These are phyloP conservation scores for Adineta ricciae DNA, from an alignment of 2,888 invertebrate genomes.

Conservation along the genomic window DNA sequence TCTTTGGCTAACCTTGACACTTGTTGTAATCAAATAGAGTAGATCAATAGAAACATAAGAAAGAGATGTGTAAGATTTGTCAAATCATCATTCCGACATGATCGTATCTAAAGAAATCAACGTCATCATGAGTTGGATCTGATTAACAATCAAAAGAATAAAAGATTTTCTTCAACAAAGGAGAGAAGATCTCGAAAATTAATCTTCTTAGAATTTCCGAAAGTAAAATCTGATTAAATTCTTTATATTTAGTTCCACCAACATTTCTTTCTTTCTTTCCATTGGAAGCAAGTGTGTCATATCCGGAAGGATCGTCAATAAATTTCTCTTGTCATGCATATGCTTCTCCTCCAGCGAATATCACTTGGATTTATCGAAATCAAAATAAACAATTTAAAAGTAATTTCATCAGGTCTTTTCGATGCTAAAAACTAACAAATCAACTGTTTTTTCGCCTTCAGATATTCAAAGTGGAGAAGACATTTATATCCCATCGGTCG, in stretches of 20 bases:
- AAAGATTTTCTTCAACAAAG: background rate
- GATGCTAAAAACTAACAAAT: too few species aligned
- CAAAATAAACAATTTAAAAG: background rate
- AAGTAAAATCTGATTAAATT: background rate
- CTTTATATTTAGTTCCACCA: background rate
- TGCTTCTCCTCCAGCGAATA: background rate
- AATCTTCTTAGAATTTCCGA: background rate
- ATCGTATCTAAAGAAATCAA: background rate
- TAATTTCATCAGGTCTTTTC: background rate
- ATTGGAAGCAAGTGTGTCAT: background rate
- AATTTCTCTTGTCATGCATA: background rate
- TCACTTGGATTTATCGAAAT: conserved; percentile 9
- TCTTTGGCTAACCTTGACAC: too few species aligned
- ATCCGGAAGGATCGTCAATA: background rate
- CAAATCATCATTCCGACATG: too few species aligned
- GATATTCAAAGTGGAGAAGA: background rate
- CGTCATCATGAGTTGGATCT: background rate
- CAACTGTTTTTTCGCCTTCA: background rate
- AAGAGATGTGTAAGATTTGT: too few species aligned
- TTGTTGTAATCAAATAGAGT: too few species aligned
- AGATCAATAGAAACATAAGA: too few species aligned
- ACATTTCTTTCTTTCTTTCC: background rate
- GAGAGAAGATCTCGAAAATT: background rate
- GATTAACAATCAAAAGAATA: background rate
- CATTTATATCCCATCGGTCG: background rate